Evolutionary conservation across 2,888 invertebrate genomes (phyloP).

Genomic region (Cetonia aurata): DNA sequence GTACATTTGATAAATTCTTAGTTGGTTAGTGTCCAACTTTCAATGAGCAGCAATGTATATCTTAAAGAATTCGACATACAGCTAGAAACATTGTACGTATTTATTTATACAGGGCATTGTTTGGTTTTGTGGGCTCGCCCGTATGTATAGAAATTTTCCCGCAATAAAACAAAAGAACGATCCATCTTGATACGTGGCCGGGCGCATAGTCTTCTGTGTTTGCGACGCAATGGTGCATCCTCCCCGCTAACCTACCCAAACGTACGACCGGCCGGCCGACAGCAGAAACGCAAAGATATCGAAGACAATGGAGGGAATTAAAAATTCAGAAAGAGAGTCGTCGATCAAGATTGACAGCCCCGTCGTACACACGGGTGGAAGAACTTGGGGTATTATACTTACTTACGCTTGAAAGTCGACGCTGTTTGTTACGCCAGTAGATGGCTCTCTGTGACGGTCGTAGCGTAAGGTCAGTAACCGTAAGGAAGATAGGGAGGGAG

Average conservation of each 20-base stretch:
- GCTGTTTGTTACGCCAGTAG: conserved; percentile 55
- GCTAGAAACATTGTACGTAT: too few species aligned
- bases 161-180: conserved; percentile 17
- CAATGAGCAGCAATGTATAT: too few species aligned
- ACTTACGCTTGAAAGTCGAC: conserved; percentile 47
- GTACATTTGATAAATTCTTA: too few species aligned
- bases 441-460: conserved; percentile 54
- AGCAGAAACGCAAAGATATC: conserved; percentile 33
- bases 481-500: conserved; percentile 22
- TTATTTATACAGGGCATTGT: too few species aligned
- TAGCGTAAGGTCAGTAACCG: conserved; percentile 60
- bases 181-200: conserved; percentile 8
- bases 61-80: too few species aligned
- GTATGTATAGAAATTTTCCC: too few species aligned
- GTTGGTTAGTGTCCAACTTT: too few species aligned
- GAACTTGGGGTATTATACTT: conserved; percentile 45
- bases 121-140: too few species aligned
- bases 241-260: conserved; percentile 6
- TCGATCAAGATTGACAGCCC: conserved; percentile 54
- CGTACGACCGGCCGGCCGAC: neutral
- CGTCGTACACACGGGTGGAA: conserved; percentile 46
- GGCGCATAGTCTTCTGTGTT: neutral
- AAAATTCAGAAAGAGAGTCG: conserved; percentile 48
- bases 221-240: neutral
- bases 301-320: conserved; percentile 46